Base-by-base conservation (phyloP, 2,797 vertebrate genomes). In the Acrossocheilus wenchowensis region DNA sequence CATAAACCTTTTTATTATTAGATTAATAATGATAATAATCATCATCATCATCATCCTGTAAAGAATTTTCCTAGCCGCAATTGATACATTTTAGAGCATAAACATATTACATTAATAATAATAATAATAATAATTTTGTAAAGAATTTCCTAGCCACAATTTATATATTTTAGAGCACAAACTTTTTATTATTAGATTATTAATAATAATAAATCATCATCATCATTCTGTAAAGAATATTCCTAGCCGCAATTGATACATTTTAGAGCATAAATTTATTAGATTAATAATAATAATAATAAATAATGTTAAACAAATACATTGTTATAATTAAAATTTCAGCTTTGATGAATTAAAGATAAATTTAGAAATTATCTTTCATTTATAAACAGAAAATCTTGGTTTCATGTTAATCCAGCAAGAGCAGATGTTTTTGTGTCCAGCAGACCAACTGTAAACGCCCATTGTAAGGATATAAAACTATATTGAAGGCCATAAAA, bases 391-490 rank as follows among this genome's bases (percentile, higher is more conserved):
- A 68, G 3, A 34, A 36, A 68, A 17, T 19, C 15, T 68, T 68
- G 30, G 64, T 34, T n/a, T 43, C 34, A 26, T 41, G 36, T 11
- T 41, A 62, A 39, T 79, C 54, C 39, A 78, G 34, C 5, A 57
- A 23, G 30, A 78, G 17, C 50, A 36, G 74, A 78, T 54, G 50
- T 78, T 10, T 77, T 54, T 77, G 19, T 54, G 57, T 45, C 78
- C 41, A 15, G n/a, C 57, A 79, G 39, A 64, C 9, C 15, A 62
- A 62, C n/a, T 62, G 39, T 19, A 64, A 79, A 79, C 15, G 39
- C n/a, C 39, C 54, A 78, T 78, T 60, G 75, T 60, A 23, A 64
- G 57, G 57, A 68, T 81, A 68, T 68, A 81, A 68, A 68, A 81
- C 43, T 5, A 21, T 45, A 68, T 50, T 68, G 34, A 81, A 81